Percentiles rank a stretch among this genome's conserved stretches.
These are phyloP conservation scores for Pocillopora grandis DNA, from an alignment of 92 coral and sea anemone genomes.

Conservation along the genomic window DNA sequence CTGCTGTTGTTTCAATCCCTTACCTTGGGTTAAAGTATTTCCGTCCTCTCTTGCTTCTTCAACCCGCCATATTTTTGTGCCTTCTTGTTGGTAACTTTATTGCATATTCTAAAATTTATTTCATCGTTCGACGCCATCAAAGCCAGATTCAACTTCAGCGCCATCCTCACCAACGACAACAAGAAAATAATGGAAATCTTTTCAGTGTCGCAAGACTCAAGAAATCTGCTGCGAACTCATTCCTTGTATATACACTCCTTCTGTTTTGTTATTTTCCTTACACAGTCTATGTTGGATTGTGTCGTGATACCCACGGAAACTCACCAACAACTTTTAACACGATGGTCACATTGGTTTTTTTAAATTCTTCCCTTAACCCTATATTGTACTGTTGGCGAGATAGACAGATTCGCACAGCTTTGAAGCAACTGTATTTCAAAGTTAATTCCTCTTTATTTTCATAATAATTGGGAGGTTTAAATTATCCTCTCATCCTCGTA, in stretches of 20 bases:
- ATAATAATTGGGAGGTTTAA: no score
- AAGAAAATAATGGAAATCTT: background rate
- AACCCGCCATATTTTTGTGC: no score
- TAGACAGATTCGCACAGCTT: background rate
- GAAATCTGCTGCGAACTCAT: conserved; percentile 8
- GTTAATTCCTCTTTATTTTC: no score
- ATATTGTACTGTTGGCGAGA: conserved; percentile 7
- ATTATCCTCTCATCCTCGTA: no score
- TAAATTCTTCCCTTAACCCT: background rate
- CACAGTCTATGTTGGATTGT: background rate
- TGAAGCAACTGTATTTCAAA: background rate
- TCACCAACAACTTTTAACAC: background rate
- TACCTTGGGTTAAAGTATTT: no score
- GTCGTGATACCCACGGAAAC: no score
- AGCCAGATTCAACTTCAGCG: conserved; percentile 4
- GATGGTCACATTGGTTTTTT: background rate
- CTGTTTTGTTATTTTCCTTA: background rate
- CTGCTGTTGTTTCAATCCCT: background rate
- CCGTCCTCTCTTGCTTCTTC: no score
- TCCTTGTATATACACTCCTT: background rate
- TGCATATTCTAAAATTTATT: conserved; percentile 7
- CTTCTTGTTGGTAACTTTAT: background rate
- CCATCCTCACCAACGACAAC: background rate
- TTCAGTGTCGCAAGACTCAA: background rate
- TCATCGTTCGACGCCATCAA: conserved; percentile 13